Conservation (phyloP, 2,888 invertebrate genomes). For the Monochamus alternatus region DNA sequence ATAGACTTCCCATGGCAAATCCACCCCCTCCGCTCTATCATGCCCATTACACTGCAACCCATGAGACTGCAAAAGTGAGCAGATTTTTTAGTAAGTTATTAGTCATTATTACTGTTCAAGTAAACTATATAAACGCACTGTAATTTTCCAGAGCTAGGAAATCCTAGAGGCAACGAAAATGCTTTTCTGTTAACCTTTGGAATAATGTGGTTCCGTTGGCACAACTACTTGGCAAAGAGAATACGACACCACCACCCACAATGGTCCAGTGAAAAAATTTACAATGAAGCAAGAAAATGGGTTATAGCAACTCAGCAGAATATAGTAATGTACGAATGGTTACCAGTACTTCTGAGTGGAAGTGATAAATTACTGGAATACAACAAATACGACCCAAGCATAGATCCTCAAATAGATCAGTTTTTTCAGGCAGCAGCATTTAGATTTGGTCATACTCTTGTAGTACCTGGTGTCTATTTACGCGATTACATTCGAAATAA, state of each 20-base stretch:
- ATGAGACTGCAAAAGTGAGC: conserved; percentile 70
- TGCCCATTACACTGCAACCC: conserved; percentile 63
- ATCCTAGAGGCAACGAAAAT: conserved; percentile 74
- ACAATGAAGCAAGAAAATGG: conserved; percentile 75
- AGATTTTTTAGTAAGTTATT: conserved; percentile 74
- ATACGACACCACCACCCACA: conserved; percentile 60
- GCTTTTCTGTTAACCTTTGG: conserved; percentile 73
- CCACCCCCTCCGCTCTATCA: conserved; percentile 75
- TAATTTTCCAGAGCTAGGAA: conserved; percentile 70
- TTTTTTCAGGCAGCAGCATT: conserved; percentile 77
- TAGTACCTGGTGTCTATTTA: conserved; percentile 74
- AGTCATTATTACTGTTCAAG: neutral
- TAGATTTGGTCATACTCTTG: conserved; percentile 76
- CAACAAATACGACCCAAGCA: conserved; percentile 71
- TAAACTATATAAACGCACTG: neutral
- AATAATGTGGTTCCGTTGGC: conserved; percentile 74
- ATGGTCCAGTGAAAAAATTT: conserved; percentile 72
- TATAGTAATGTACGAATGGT: conserved; percentile 72
- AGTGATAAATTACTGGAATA: conserved; percentile 57
- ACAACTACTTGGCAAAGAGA: conserved; percentile 71
- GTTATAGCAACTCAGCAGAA: conserved; percentile 74
- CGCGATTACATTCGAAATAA: conserved; percentile 68
- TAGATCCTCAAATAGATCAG: conserved; percentile 76
- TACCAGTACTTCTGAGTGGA: conserved; percentile 68
- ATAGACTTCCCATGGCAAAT: conserved; percentile 74